These are phyloP conservation scores for Connochaetes taurinus DNA, from an alignment of 2,113 vertebrate species.

Conservation along the genomic window DNA sequence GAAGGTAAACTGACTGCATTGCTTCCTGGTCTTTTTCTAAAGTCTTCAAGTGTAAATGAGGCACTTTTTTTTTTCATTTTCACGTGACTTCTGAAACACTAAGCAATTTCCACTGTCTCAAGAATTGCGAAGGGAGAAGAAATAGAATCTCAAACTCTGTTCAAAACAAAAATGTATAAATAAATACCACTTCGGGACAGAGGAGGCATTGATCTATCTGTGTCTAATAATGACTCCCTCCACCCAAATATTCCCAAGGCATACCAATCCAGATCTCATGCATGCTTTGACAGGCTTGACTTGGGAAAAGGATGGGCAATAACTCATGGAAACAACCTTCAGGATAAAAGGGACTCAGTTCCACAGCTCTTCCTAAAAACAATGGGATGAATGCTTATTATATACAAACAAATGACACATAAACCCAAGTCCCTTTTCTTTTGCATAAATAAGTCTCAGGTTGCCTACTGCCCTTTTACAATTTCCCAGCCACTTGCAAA, in stretches of 20 bases:
- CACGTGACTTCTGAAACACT: background rate
- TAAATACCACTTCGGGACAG: background rate
- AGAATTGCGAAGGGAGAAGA: background rate
- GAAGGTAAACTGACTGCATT: background rate
- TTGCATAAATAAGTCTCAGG: background rate
- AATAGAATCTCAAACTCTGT: slow-evolving; percentile 21
- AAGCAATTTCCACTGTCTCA: background rate
- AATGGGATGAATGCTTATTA: background rate
- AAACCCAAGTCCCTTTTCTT: background rate
- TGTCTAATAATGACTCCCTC: slow-evolving; percentile 7
- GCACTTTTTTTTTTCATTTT: background rate
- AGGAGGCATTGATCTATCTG: background rate
- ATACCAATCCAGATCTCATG: background rate
- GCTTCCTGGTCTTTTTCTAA: background rate
- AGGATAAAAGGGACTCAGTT: background rate
- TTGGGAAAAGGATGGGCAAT: background rate
- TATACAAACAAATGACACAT: background rate
- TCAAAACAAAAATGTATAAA: background rate
- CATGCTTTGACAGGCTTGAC: background rate
- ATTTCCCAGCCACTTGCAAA: background rate
- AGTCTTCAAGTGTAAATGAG: background rate
- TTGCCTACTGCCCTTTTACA: background rate
- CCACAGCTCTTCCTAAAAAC: background rate
- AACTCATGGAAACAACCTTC: background rate
- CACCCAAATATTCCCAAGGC: background rate